These are phyloP conservation scores for Mesochorus sp. DNA, from an alignment of 2,888 invertebrate genomes.

Conservation along the genomic window DNA sequence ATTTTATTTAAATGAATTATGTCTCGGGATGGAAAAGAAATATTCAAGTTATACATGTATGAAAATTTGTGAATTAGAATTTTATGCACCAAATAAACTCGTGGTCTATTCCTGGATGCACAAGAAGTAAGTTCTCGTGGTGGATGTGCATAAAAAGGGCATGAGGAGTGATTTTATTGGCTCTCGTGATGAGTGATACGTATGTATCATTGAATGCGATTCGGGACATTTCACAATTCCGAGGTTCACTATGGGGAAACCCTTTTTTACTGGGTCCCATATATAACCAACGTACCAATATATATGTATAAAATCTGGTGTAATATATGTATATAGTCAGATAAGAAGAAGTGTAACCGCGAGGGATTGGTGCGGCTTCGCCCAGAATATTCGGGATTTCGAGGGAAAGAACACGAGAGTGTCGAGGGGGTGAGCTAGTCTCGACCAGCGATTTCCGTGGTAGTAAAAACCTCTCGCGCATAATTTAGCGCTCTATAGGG, in stretches of 20 bases:
- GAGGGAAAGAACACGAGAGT: constrained; percentile 38
- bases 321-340: background rate
- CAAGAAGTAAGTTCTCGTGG: background rate
- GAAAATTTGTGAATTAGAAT: too few species aligned
- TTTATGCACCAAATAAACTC: too few species aligned
- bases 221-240: constrained; percentile 36
- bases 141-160: constrained; percentile 1
- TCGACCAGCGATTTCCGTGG: constrained; percentile 71
- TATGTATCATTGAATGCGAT: constrained; percentile 24
- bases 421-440: constrained; percentile 9
- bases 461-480: constrained; percentile 78
- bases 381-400: constrained; percentile 56
- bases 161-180: constrained; percentile 29
- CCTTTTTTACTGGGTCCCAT: constrained; percentile 23
- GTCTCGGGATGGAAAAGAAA: too few species aligned
- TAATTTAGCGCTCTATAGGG: constrained; percentile 79
- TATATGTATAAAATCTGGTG: background rate
- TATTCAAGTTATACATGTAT: too few species aligned
- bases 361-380: constrained; percentile 36
- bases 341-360: constrained; percentile 10
- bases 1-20: too few species aligned
- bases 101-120: background rate
- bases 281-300: constrained; percentile 24
- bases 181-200: constrained; percentile 23
- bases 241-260: constrained; percentile 5